These are phyloP conservation scores for Parambassis ranga DNA, from an alignment of 2,797 vertebrate genomes.

Conservation along the genomic window DNA sequence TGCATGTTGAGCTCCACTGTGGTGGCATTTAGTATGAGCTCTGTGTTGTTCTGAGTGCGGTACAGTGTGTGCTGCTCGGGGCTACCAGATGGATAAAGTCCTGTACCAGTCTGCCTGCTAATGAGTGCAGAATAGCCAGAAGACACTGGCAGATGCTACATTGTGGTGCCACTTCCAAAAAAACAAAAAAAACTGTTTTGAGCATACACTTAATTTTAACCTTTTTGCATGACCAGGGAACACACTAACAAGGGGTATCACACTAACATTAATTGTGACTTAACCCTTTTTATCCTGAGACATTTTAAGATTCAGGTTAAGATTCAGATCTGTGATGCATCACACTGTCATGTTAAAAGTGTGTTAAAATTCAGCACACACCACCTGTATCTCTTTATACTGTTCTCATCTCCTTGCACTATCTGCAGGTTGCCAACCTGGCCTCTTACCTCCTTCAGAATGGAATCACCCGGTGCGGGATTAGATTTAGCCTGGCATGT, in stretches of 20 bases:
- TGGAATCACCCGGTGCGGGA: conserved; percentile 14
- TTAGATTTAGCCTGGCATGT: conserved; percentile 54
- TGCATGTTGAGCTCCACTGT: neutral
- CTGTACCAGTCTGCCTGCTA: conserved; percentile 51
- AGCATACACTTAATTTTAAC: conserved; percentile 23
- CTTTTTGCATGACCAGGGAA: neutral
- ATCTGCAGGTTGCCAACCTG: conserved; percentile 51
- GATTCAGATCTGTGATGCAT: conserved; percentile 35
- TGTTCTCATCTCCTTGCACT: conserved; percentile 32
- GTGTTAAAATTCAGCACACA: conserved; percentile 38
- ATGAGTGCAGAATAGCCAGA: conserved; percentile 56
- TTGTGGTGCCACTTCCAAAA: conserved; percentile 19
- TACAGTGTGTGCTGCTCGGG: conserved; percentile 33
- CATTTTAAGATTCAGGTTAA: neutral
- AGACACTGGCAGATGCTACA: conserved; percentile 60
- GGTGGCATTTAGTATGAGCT: conserved; percentile 9
- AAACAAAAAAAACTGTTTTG: conserved; percentile 13
- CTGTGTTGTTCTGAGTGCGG: neutral
- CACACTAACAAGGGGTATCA: too few relatives aligned
- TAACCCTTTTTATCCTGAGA: too few relatives aligned
- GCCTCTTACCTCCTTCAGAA: conserved; percentile 32
- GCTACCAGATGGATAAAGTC: conserved; percentile 66
- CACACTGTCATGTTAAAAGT: conserved; percentile 5
- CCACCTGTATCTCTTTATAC: conserved; percentile 12
- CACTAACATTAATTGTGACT: too few relatives aligned